Percentiles rank a stretch among this genome's conserved stretches.
Evolutionary conservation across 2,113 vertebrate genomes (phyloP).

Genomic region (Mus spicilegus): DNA sequence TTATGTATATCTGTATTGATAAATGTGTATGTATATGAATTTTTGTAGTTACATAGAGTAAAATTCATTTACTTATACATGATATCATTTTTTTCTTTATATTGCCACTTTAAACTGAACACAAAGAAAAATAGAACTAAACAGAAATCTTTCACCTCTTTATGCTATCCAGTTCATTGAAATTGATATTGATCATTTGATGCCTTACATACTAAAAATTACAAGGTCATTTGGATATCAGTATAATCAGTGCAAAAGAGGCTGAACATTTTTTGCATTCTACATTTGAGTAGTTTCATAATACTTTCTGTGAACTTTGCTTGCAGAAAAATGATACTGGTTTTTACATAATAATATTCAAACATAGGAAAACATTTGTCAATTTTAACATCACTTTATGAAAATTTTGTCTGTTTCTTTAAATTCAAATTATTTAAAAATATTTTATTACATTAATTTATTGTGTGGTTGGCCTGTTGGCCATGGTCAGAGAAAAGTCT

Average conservation of each 20-base stretch:
- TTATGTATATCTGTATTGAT: neutral
- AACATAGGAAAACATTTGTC: neutral
- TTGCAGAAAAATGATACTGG: neutral
- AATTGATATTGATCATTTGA: neutral
- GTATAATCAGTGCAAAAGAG: neutral
- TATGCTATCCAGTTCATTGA: neutral
- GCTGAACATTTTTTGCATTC: neutral
- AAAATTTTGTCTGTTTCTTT: neutral
- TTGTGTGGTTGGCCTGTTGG: neutral
- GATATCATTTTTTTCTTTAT: neutral
- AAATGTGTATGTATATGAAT: neutral
- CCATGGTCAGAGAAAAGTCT: neutral
- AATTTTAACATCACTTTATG: neutral
- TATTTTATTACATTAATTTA: neutral
- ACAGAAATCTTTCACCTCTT: neutral
- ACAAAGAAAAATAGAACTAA: neutral
- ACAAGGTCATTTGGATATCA: neutral
- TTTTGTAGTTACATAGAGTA: neutral
- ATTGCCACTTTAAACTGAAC: neutral
- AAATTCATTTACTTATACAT: neutral
- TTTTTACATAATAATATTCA: neutral
- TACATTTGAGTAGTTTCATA: neutral
- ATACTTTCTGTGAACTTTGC: neutral
- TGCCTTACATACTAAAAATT: neutral
- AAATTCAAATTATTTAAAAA: neutral